These are phyloP conservation scores for Zapus hudsonius DNA, from an alignment of 2,113 vertebrate species.

Conservation along the genomic window DNA sequence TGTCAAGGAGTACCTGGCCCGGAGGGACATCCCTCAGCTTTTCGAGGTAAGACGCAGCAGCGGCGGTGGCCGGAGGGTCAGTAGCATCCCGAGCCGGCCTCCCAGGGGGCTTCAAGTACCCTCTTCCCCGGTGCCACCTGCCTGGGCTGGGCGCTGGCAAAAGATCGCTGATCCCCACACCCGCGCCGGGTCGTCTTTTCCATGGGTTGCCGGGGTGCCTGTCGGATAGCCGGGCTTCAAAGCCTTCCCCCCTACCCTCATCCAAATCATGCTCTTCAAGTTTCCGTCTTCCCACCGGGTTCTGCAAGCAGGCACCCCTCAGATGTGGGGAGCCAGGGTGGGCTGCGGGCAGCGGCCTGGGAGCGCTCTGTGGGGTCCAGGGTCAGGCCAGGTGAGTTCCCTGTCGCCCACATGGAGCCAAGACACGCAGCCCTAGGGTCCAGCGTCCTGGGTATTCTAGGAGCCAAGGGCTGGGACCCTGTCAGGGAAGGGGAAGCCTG, in stretches of 20 bases:
- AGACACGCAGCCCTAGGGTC: background rate
- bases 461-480: background rate
- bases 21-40: slow-evolving; percentile 96
- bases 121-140: background rate
- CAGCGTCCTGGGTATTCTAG: background rate
- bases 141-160: background rate
- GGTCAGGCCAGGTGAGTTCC: background rate
- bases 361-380: background rate
- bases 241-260: background rate
- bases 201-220: background rate
- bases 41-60: slow-evolving; percentile 91
- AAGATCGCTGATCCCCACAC: background rate
- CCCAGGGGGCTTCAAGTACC: background rate
- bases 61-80: background rate
- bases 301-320: background rate
- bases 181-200: background rate
- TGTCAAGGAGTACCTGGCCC: slow-evolving; percentile 95
- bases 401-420: background rate
- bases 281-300: slow-evolving; percentile 1
- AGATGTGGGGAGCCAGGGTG: background rate
- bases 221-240: background rate
- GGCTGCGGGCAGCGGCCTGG: background rate
- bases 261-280: background rate
- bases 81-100: background rate
- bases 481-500: background rate